A percentile compares a stretch with the other conserved stretches of the same genome.
phyloP scores from a whole-genome alignment of 2,888 invertebrate genomes.

The Mimachlamys varia region DNA sequence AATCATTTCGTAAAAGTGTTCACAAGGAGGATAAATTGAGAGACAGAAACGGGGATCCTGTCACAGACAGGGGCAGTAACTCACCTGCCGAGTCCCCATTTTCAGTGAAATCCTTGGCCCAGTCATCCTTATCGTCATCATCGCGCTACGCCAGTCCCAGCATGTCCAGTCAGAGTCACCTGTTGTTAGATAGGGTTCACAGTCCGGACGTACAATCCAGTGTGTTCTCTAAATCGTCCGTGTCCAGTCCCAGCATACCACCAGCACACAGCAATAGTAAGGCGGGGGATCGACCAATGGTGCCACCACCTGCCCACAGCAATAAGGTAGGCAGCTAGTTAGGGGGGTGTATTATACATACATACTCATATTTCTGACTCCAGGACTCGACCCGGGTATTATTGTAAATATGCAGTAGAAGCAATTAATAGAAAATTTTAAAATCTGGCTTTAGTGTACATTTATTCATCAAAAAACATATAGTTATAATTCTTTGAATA shows the following conservation, averaged over 20 bases:
- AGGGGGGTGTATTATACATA: neutral
- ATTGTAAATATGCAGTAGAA: too few species aligned
- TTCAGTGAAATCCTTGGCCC: conserved; percentile 28
- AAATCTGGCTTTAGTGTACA: too few species aligned
- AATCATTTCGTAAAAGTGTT: conserved; percentile 60
- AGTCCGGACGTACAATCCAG: neutral
- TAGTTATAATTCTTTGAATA: too few species aligned
- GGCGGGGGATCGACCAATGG: neutral
- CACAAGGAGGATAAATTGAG: neutral
- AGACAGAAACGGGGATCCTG: neutral
- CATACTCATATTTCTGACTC: too few species aligned
- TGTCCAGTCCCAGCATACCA: conserved; percentile 3
- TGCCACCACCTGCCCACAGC: conserved; percentile 10
- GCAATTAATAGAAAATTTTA: too few species aligned
- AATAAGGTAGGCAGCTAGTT: neutral
- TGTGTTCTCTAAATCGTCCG: neutral
- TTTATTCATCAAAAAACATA: too few species aligned
- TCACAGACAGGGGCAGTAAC: neutral
- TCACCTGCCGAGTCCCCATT: neutral
- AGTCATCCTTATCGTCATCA: neutral
- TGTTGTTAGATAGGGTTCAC: neutral
- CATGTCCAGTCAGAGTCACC: conserved; percentile 1
- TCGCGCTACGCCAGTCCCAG: conserved; percentile 3
- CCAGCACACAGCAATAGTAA: neutral
- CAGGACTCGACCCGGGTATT: too few species aligned